Evolutionary conservation across 1,140 invertebrate genomes (phyloP).

Genomic region (Pomacea maculata): DNA sequence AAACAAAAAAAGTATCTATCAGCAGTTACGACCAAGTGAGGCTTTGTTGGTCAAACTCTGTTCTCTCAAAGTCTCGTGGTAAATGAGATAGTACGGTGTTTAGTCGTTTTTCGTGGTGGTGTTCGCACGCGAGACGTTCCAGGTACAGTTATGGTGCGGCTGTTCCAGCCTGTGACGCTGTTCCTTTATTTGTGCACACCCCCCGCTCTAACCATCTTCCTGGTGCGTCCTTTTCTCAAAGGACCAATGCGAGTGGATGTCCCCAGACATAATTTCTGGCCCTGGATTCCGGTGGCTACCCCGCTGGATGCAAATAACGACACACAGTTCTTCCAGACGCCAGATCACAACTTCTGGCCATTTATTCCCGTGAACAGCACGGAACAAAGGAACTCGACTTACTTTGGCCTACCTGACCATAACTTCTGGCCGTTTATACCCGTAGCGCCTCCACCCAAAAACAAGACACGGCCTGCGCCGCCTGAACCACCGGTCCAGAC

Average conservation of each 20-base stretch:
- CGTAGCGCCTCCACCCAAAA: slow-evolving; percentile 2
- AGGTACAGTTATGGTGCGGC: no score
- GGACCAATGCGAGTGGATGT: neutral
- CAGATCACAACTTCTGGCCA: slow-evolving; percentile 31
- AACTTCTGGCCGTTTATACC: slow-evolving; percentile 37
- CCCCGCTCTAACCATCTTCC: slow-evolving; percentile 2
- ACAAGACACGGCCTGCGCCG: neutral
- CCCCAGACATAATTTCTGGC: slow-evolving; percentile 35
- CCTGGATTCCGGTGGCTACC: neutral
- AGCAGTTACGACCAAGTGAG: no score
- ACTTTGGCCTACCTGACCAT: slow-evolving; percentile 16
- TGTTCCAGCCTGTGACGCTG: no score
- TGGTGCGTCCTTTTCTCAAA: slow-evolving; percentile 29
- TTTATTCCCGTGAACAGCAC: slow-evolving; percentile 15
- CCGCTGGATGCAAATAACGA: neutral
- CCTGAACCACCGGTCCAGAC: neutral
- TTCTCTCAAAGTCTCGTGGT: no score
- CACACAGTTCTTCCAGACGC: slow-evolving; percentile 14
- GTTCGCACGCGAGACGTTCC: no score
- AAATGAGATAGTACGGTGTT: no score
- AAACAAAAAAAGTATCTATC: no score
- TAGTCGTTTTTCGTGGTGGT: no score
- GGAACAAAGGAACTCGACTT: neutral
- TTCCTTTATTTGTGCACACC: neutral
- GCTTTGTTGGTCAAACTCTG: no score